Evolutionary conservation across 2,797 vertebrate genomes (phyloP).

Genomic region (Sarcoramphus papa): DNA sequence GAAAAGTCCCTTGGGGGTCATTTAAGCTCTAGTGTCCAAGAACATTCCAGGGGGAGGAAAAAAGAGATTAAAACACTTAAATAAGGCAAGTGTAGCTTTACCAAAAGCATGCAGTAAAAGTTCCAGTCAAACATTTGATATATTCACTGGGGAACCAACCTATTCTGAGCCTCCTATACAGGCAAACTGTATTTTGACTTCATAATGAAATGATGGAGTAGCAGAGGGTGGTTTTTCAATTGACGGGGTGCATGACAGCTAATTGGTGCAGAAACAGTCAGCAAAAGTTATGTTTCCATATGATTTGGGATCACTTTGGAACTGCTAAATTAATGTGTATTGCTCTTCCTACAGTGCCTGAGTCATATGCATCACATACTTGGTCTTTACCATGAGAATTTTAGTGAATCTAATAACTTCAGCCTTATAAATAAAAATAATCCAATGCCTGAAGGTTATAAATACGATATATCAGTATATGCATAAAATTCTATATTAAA

Average conservation of each 20-base stretch:
- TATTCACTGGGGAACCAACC: background rate
- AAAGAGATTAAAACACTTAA: background rate
- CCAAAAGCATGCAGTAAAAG: background rate
- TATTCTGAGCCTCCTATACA: background rate
- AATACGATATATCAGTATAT: background rate
- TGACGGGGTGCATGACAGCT: background rate
- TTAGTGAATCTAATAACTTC: background rate
- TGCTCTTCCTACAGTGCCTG: background rate
- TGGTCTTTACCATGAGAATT: background rate
- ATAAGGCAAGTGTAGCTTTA: background rate
- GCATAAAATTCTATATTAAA: background rate
- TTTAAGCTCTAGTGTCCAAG: background rate
- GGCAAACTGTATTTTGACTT: background rate
- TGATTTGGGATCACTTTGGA: background rate
- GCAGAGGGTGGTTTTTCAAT: background rate
- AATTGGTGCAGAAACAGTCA: background rate
- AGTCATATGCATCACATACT: background rate
- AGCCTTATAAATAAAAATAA: constrained; percentile 2
- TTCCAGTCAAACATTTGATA: background rate
- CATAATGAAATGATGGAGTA: background rate
- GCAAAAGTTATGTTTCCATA: background rate
- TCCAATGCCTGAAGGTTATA: background rate
- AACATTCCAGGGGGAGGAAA: background rate
- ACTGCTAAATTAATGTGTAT: background rate
- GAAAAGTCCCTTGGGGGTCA: background rate